Evolutionary conservation across 2,113 vertebrate species (phyloP).

Genomic region (Alosa alosa): DNA sequence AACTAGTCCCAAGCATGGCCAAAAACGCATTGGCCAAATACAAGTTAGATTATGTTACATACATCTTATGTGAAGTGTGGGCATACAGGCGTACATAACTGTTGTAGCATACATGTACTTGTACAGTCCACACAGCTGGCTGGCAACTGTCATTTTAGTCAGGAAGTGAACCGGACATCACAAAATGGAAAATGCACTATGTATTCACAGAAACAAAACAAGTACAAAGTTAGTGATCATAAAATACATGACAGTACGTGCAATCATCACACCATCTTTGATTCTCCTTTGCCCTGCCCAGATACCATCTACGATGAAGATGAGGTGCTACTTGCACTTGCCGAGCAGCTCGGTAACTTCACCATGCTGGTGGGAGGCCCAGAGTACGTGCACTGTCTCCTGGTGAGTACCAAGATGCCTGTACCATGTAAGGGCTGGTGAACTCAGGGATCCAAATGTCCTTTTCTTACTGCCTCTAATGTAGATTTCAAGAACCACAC

Average conservation of each 20-base stretch:
- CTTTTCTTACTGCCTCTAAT: not conserved
- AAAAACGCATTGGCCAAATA: too few relatives aligned
- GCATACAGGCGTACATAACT: not conserved
- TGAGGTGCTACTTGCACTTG: constrained; percentile 86
- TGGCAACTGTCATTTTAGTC: not conserved
- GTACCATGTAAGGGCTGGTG: not conserved
- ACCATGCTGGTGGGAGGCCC: constrained; percentile 87
- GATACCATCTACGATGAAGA: constrained; percentile 94
- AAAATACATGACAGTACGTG: not conserved
- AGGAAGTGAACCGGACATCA: not conserved
- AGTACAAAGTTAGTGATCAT: not conserved
- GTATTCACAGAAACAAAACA: not conserved
- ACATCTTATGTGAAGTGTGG: too few relatives aligned
- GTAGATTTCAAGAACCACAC: too few relatives aligned
- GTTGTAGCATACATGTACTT: not conserved
- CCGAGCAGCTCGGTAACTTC: constrained; percentile 89
- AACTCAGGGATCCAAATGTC: not conserved
- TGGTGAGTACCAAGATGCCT: constrained; percentile 67
- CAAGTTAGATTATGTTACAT: not conserved
- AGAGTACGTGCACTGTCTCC: constrained; percentile 85
- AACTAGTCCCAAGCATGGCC: not conserved
- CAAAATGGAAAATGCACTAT: not conserved
- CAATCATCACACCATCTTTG: not conserved
- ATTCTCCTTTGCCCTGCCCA: constrained; percentile 43
- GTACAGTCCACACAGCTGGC: not conserved